Conservation (phyloP, 2,113 vertebrate genomes). For the Etheostoma spectabile region DNA sequence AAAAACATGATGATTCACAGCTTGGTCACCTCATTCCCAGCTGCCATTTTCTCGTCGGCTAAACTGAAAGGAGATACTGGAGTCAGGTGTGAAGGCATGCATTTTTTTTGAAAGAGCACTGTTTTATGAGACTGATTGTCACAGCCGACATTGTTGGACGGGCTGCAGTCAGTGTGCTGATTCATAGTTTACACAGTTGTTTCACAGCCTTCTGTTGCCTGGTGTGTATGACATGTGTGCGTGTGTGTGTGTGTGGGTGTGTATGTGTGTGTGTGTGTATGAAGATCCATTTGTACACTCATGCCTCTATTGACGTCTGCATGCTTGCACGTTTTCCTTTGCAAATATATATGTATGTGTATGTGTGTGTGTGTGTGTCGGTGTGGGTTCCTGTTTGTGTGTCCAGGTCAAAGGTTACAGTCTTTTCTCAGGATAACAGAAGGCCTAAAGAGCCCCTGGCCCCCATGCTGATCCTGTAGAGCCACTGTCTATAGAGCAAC, state of each 20-base stretch:
- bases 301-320: constrained; percentile 20
- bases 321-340: constrained; percentile 43
- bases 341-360: neutral
- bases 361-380: constrained; percentile 19
- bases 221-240: neutral
- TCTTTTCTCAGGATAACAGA: constrained; percentile 61
- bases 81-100: constrained; percentile 46
- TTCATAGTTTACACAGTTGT: constrained; percentile 61
- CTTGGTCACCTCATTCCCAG: constrained; percentile 72
- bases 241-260: neutral
- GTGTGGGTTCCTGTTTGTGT: constrained; percentile 40
- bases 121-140: constrained; percentile 28
- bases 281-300: constrained; percentile 8
- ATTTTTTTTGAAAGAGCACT: constrained; percentile 20
- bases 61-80: constrained; percentile 23
- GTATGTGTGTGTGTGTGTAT: neutral
- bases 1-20: constrained; percentile 68
- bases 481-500: constrained; percentile 44
- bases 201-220: constrained; percentile 23
- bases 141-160: constrained; percentile 4
- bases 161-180: constrained; percentile 12
- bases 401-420: constrained; percentile 67
- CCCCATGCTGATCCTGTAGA: constrained; percentile 60
- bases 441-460: constrained; percentile 53
- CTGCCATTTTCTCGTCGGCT: constrained; percentile 64